Base-by-base conservation (phyloP, 1,140 invertebrate genomes). In the Chironomus tepperi region DNA sequence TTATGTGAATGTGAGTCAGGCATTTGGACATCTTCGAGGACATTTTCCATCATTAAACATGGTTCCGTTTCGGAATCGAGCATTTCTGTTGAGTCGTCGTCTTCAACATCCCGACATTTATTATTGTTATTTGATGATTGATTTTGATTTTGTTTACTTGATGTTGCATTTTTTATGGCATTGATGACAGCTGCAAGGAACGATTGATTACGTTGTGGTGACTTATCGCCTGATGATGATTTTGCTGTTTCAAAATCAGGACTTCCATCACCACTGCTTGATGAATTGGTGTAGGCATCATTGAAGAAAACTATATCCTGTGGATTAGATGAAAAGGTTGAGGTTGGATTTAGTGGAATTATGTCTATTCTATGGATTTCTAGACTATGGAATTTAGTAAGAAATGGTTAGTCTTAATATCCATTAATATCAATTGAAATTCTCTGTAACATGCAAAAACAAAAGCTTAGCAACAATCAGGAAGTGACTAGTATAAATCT, bases 61-160 rank as follows among this genome's bases (percentile, higher is more conserved):
- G 90, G 90, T 78, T 92, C 90, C 0, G 90, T 91, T 83, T 91
- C 90, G 3, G 90, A 91, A 81, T 91, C 90, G 10, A 91, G 83
- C 78, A 91, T 83, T 77, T 90, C 89, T 2, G 88, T 87, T 64
- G 90, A 90, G 78, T 88, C 84, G 42, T 80, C 79, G 19, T 82
- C 80, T 1, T 70, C 19, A 79, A 34, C 6, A 1, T 16, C 12
- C 34, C 7, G 42, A 43, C 9, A 18, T 6, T 57, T 73, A 5
- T 57, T 70, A 8, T 16, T 42, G 18, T 73, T 43, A 16, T 19
- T 16, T 70, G 65, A 7, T 5, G 16, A 81, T 82, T 34, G 79
- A 15, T 57, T 57, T n/a, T 57, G 47, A 57, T 57, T 57, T 57
- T 10, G 47, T n/a, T 57, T 57, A n/a, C n/a, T 57, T 1, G 85